phyloP scores from a whole-genome alignment of 1,140 invertebrate genomes.

The Acromyrmex heyeri region DNA sequence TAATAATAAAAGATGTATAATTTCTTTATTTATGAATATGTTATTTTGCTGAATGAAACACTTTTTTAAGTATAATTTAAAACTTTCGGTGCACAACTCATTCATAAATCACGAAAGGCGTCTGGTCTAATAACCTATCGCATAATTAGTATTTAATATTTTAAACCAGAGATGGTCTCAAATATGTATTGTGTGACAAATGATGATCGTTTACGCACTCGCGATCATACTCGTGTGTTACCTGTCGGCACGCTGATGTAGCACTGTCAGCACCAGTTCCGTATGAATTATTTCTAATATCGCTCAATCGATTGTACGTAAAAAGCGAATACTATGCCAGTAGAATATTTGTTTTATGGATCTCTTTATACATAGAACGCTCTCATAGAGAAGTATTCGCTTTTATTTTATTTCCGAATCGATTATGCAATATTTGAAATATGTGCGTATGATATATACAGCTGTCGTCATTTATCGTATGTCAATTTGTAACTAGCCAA shows the following conservation, averaged over 20 bases:
- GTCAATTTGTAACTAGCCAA: no score
- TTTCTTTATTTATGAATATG: not conserved
- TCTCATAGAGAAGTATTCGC: not conserved
- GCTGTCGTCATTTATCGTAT: no score
- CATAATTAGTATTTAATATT: not conserved
- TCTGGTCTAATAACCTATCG: not conserved
- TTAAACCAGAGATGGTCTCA: not conserved
- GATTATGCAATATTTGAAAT: not conserved
- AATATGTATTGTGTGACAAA: not conserved
- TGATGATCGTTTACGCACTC: not conserved
- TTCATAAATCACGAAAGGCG: not conserved
- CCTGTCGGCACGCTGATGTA: not conserved
- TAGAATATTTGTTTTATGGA: not conserved
- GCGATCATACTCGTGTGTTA: not conserved
- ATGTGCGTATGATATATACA: no score
- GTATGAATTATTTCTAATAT: slow-evolving; percentile 6
- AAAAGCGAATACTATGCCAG: not conserved
- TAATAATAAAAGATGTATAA: not conserved
- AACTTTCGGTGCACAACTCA: not conserved
- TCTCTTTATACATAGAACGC: not conserved
- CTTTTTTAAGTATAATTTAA: not conserved
- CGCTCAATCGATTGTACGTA: not conserved
- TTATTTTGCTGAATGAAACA: not conserved
- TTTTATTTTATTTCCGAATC: not conserved
- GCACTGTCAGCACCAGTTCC: slow-evolving; percentile 10